Percentiles rank a stretch among this genome's conserved stretches.
phyloP scores from a whole-genome alignment of 2,797 vertebrate genomes.

The Tangara arthus region DNA sequence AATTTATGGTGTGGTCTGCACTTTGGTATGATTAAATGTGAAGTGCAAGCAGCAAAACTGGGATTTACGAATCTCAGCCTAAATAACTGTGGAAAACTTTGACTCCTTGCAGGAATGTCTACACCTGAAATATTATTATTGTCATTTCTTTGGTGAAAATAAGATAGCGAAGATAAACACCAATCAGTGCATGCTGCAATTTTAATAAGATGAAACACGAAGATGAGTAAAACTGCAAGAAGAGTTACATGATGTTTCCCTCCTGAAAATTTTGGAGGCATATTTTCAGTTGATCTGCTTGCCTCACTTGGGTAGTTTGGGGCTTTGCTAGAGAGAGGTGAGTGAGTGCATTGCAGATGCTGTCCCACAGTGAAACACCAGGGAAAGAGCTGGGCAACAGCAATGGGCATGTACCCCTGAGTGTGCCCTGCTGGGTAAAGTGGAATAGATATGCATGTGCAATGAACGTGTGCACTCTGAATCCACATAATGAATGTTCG shows the following conservation, averaged over 20 bases:
- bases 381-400: background rate
- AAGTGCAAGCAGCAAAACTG: slow-evolving; percentile 6
- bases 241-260: background rate
- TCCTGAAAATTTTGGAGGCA: background rate
- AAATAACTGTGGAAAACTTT: slow-evolving; percentile 1
- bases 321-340: background rate
- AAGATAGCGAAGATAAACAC: background rate
- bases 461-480: background rate
- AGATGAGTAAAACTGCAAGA: background rate
- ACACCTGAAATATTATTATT: background rate
- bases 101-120: background rate
- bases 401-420: background rate
- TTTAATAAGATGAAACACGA: background rate
- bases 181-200: background rate
- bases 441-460: background rate
- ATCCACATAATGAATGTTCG: background rate
- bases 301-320: background rate
- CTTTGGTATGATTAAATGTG: slow-evolving; percentile 6
- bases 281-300: background rate
- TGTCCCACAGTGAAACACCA: background rate
- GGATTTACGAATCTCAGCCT: background rate
- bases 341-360: background rate
- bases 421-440: background rate
- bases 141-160: background rate
- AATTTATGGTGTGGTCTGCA: slow-evolving; percentile 18